Percentiles rank a stretch among this genome's conserved stretches.
Evolutionary conservation across 1,140 invertebrate genomes (phyloP).

Genomic region (Drosophila bifasciata): DNA sequence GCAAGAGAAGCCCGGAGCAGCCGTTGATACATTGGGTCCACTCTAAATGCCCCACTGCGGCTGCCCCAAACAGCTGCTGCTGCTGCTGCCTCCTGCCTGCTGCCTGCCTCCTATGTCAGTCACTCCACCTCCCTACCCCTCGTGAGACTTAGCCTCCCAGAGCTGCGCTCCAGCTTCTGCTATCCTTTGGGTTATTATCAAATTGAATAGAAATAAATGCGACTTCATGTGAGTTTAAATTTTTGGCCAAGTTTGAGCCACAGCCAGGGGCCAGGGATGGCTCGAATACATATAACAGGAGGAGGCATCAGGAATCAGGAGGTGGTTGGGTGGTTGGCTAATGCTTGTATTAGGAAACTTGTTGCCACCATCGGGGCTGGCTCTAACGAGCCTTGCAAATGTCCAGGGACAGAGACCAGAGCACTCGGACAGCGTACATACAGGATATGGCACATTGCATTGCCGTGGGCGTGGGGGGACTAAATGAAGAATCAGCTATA

Average conservation of each 20-base stretch:
- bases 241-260: slow-evolving; percentile 35
- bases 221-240: slow-evolving; percentile 75
- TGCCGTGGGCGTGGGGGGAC: neutral
- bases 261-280: slow-evolving; percentile 20
- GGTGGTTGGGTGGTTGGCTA: slow-evolving; percentile 1
- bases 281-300: neutral
- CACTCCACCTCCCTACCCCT: too few species aligned
- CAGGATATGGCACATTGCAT: neutral
- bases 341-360: slow-evolving; percentile 15
- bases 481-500: too few species aligned
- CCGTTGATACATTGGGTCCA: slow-evolving; percentile 75
- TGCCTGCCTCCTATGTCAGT: neutral
- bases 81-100: slow-evolving; percentile 32
- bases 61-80: slow-evolving; percentile 59
- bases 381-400: slow-evolving; percentile 14
- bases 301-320: neutral
- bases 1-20: slow-evolving; percentile 42
- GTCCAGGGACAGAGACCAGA: slow-evolving; percentile 2
- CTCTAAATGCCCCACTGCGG: slow-evolving; percentile 77
- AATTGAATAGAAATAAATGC: slow-evolving; percentile 82
- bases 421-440: too few species aligned
- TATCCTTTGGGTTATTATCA: slow-evolving; percentile 73
- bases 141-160: neutral
- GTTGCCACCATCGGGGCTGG: slow-evolving; percentile 1
- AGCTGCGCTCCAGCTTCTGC: slow-evolving; percentile 12